Evolutionary conservation across 53 echinoderm and acorn worm genomes (phyloP).

Genomic region (Echinometra lucunter): DNA sequence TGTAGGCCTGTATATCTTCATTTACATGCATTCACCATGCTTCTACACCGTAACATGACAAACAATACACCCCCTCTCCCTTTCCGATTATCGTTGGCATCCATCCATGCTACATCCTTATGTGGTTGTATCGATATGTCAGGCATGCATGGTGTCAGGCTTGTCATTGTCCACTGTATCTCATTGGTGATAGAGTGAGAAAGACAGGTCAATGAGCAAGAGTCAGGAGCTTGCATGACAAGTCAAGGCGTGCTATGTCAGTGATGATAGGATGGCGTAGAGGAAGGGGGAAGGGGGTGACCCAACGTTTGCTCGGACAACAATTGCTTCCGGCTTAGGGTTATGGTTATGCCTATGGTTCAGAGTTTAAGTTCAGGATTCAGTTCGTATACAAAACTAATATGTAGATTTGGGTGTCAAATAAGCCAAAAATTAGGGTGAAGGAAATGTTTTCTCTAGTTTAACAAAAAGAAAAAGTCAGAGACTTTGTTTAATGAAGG

Average conservation of each 20-base stretch:
- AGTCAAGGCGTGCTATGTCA: not conserved
- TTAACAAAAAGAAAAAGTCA: too few species aligned
- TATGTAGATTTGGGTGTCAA: too few species aligned
- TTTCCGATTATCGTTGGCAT: conserved; percentile 3
- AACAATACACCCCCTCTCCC: not conserved
- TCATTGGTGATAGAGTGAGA: conserved; percentile 1
- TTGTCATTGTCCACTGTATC: not conserved
- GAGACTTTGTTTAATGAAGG: too few species aligned
- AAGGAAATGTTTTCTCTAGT: too few species aligned
- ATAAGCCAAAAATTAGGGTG: too few species aligned
- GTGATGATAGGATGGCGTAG: not conserved
- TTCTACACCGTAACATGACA: not conserved
- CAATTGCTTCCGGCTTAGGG: too few species aligned
- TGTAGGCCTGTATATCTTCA: not conserved
- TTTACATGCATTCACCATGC: not conserved
- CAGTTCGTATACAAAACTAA: too few species aligned
- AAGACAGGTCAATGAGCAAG: conserved; percentile 33
- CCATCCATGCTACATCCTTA: conserved; percentile 6
- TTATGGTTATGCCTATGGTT: too few species aligned
- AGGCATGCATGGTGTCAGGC: conserved; percentile 8
- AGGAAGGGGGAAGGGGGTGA: not conserved
- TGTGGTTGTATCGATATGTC: conserved; percentile 28
- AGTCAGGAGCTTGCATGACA: not conserved
- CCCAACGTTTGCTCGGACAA: too few species aligned
- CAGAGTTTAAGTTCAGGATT: too few species aligned